A percentile compares a stretch with the other conserved stretches of the same genome.
These are phyloP conservation scores for Psilanteris sp. DNA, from an alignment of 1,140 invertebrate species.

Conservation along the genomic window DNA sequence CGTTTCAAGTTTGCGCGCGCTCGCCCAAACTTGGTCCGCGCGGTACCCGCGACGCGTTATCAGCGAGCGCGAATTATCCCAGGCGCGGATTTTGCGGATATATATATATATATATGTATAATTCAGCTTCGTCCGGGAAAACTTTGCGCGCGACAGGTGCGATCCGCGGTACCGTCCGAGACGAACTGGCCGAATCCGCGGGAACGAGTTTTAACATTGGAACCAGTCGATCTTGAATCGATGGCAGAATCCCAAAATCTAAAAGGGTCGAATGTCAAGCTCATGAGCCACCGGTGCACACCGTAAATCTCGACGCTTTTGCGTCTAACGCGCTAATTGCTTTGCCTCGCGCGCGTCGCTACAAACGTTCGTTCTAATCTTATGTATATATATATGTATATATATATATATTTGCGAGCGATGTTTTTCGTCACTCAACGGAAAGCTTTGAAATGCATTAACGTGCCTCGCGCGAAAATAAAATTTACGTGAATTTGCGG, in stretches of 20 bases:
- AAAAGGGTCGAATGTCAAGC: conserved; percentile 78
- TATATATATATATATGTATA: too few species aligned
- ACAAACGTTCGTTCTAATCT: conserved; percentile 10
- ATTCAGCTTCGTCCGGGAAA: too few species aligned
- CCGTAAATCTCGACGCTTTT: conserved; percentile 51
- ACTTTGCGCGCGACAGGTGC: conserved; percentile 50
- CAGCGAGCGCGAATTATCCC: too few species aligned
- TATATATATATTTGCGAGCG: too few species aligned
- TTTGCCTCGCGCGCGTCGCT: conserved; percentile 10
- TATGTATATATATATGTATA: too few species aligned
- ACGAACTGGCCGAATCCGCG: conserved; percentile 69
- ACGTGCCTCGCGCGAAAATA: conserved; percentile 13
- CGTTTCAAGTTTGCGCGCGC: too few species aligned
- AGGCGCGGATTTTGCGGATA: too few species aligned
- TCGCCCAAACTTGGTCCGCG: too few species aligned
- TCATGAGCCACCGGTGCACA: conserved; percentile 63
- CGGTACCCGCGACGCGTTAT: too few species aligned
- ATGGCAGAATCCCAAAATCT: conserved; percentile 77
- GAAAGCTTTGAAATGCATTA: conserved; percentile 4
- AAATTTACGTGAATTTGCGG: too few species aligned
- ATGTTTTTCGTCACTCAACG: conserved; percentile 14
- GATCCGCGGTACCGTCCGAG: conserved; percentile 66
- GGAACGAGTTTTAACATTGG: conserved; percentile 69
- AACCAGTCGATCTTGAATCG: conserved; percentile 69
- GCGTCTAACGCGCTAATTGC: conserved; percentile 26